Conservation (phyloP, 2,888 invertebrate genomes). For the Autographa pulchrina region DNA sequence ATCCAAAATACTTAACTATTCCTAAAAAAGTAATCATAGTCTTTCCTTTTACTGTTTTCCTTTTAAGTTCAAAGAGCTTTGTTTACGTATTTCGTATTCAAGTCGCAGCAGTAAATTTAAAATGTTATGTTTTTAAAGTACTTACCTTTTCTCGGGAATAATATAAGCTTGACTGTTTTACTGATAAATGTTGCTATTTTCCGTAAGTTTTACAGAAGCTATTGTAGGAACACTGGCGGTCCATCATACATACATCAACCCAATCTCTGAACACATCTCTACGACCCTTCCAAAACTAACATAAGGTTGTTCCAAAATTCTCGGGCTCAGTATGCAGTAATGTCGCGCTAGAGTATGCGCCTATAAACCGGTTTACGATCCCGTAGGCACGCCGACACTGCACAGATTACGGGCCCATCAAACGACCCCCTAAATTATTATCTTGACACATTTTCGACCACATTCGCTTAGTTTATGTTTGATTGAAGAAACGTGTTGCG, state of each 20-base stretch:
- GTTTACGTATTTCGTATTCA: not conserved
- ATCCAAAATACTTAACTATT: slow-evolving; percentile 7
- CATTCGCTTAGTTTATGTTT: slow-evolving; percentile 56
- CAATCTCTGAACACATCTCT: slow-evolving; percentile 31
- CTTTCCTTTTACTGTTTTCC: slow-evolving; percentile 6
- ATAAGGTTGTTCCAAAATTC: slow-evolving; percentile 48
- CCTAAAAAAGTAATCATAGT: slow-evolving; percentile 25
- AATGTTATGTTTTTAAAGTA: not conserved
- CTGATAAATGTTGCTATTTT: not conserved
- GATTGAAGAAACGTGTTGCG: slow-evolving; percentile 51
- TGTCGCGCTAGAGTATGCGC: slow-evolving; percentile 41
- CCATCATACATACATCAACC: not conserved
- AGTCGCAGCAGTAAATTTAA: slow-evolving; percentile 5
- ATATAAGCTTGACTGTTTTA: not conserved
- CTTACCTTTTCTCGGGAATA: not conserved
- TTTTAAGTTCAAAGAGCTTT: slow-evolving; percentile 10
- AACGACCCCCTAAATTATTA: slow-evolving; percentile 62
- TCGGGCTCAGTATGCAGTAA: slow-evolving; percentile 30
- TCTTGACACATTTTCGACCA: slow-evolving; percentile 60
- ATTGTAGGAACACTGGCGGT: not conserved
- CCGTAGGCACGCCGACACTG: slow-evolving; percentile 46
- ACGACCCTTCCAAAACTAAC: slow-evolving; percentile 24
- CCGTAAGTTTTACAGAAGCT: not conserved
- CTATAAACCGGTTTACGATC: slow-evolving; percentile 63
- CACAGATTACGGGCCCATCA: slow-evolving; percentile 61